Base-by-base conservation (phyloP, 2,113 vertebrate genomes). In the Alligator mississippiensis region DNA sequence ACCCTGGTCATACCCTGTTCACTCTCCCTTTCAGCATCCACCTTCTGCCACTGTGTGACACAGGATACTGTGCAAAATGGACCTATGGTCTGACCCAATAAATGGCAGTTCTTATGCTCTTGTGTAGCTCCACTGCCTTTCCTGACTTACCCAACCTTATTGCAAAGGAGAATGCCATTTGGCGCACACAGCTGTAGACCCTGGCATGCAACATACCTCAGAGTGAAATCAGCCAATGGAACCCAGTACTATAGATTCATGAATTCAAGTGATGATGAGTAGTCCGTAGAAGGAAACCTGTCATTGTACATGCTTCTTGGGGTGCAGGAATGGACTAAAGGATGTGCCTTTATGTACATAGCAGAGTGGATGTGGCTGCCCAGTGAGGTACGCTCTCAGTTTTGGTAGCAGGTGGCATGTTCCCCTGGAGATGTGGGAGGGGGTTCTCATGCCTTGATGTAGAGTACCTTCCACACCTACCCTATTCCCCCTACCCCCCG, bases 161-260 rank as follows among this genome's bases (percentile, higher is more conserved):
- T 47, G 7, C 47, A 47, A 47, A 47, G 47, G 47, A 47, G 47
- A 47, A 47, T 47, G 47, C 7, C 47, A 47, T 47, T 89, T 93
- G 93, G 72, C 87, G 94, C 95, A 90, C 92, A 96, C 92, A 95
- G 85, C 87, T 94, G 87, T 81, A 89, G 82, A 30, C 47, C 70
- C 85, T 94, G 87, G 82, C 89, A 84, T 55, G 87, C 2, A 2
- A 89, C 75, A 22, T 66, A 82, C 88, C 93, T 85, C 72, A 72
- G 64, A 88, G 80, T 92, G 94, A 92, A 94, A 76, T 78, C 90
- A 88, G 96, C 82, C 94, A 96, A 94, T 82, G 85, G 47, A 47
- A 47, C 47, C 47, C 47, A 47, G 2, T 47, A 82, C 62, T 80
- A 34, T 89, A 93, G 70, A 96, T 76, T 77, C 5, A 6, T 38